Conservation (phyloP, 2,888 invertebrate species). For the Acanthosepion esculentum region DNA sequence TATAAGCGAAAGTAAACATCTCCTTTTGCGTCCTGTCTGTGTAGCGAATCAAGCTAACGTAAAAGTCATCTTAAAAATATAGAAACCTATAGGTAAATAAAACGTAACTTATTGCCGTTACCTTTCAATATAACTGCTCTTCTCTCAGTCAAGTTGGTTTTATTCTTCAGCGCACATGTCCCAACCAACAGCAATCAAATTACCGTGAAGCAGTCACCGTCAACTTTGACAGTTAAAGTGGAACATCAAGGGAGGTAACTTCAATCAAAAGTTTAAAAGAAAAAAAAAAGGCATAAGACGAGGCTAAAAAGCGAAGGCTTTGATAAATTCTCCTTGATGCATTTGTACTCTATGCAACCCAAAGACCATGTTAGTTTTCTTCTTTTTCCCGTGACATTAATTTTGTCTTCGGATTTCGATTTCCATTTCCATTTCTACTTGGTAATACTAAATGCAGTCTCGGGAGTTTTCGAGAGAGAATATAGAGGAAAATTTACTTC, state of each 20-base stretch:
- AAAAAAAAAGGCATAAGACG: not conserved
- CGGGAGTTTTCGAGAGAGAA: too few relatives aligned
- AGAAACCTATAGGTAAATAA: not conserved
- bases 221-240: conserved; percentile 21
- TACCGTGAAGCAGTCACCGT: not conserved
- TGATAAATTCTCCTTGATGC: not conserved
- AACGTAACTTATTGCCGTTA: not conserved
- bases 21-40: not conserved
- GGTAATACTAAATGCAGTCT: too few relatives aligned
- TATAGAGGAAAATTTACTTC: too few relatives aligned
- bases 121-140: not conserved
- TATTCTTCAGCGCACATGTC: not conserved
- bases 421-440: too few relatives aligned
- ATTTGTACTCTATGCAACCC: not conserved
- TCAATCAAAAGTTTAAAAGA: not conserved
- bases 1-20: not conserved
- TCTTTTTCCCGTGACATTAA: too few relatives aligned
- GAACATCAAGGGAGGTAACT: not conserved
- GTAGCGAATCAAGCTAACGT: not conserved
- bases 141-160: not conserved
- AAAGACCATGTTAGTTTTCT: too few relatives aligned
- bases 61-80: not conserved
- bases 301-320: not conserved
- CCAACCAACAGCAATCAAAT: conserved; percentile 17
- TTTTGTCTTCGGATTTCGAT: too few relatives aligned